phyloP scores from a whole-genome alignment of 2,113 vertebrate species.

The Esox niger region DNA sequence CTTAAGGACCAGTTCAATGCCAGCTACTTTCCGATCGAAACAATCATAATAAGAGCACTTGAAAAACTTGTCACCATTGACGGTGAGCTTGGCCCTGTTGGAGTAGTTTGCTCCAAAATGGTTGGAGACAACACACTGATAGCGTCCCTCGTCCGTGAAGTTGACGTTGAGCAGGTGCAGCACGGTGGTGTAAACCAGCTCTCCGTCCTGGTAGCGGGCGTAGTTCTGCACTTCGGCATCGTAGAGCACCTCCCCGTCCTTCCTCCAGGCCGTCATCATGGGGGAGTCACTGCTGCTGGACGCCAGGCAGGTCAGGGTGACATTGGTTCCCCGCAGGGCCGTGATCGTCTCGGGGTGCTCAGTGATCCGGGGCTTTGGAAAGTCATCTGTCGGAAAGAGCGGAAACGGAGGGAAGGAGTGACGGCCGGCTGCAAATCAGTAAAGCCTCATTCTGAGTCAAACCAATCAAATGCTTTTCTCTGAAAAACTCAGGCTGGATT shows the following conservation, averaged over 20 bases:
- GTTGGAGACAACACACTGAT: constrained; percentile 97
- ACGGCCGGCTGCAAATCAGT: no score
- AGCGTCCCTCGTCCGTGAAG: constrained; percentile 89
- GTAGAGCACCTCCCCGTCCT: constrained; percentile 89
- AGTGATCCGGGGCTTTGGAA: constrained; percentile 94
- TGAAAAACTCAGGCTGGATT: no score
- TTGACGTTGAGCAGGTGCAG: constrained; percentile 85
- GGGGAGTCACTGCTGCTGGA: constrained; percentile 96
- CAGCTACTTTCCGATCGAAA: no score
- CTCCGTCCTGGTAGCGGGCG: constrained; percentile 73
- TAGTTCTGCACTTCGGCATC: constrained; percentile 93
- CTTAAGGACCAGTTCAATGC: no score
- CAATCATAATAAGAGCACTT: no score
- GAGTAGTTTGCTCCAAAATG: constrained; percentile 97
- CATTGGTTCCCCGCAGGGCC: constrained; percentile 89
- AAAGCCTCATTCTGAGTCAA: no score
- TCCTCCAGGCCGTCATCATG: constrained; percentile 95
- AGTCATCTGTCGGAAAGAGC: constrained; percentile 79
- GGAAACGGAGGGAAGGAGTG: background rate
- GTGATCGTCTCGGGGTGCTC: constrained; percentile 91
- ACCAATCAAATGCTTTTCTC: no score
- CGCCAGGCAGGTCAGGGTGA: constrained; percentile 89
- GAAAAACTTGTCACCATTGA: constrained; percentile 80
- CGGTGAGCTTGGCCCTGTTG: constrained; percentile 91
- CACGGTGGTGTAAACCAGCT: constrained; percentile 91